Percentiles rank a stretch among this genome's conserved stretches.
These are phyloP conservation scores for Euplagia quadripunctaria DNA, from an alignment of 2,888 invertebrate genomes.

Conservation along the genomic window DNA sequence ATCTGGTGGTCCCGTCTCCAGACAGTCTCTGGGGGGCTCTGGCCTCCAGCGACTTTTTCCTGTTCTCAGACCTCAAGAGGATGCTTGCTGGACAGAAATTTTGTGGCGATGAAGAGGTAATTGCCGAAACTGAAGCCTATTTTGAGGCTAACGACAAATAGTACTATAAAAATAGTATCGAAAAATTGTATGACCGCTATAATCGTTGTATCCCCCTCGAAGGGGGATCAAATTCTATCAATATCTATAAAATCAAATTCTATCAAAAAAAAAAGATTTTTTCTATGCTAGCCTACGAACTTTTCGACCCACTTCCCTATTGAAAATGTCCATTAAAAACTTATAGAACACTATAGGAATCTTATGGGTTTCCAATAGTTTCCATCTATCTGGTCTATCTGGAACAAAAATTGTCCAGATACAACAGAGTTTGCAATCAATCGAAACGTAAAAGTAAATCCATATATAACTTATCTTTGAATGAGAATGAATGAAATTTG, in stretches of 20 bases:
- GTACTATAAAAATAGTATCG: not conserved
- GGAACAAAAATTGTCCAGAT: too few relatives aligned
- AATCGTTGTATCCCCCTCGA: not conserved
- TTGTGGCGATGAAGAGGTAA: not conserved
- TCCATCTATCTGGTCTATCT: too few relatives aligned
- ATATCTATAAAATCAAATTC: too few relatives aligned
- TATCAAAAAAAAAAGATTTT: not conserved
- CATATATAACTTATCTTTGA: too few relatives aligned
- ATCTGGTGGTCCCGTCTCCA: too few relatives aligned
- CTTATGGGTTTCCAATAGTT: too few relatives aligned
- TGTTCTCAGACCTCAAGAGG: not conserved
- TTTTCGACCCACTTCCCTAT: not conserved
- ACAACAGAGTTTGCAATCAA: too few relatives aligned
- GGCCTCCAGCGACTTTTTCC: not conserved
- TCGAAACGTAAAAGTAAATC: too few relatives aligned
- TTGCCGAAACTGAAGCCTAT: not conserved
- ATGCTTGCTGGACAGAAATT: not conserved
- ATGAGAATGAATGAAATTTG: too few relatives aligned
- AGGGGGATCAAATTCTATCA: not conserved
- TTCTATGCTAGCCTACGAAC: not conserved
- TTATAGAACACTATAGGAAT: too few relatives aligned
- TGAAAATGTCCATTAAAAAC: too few relatives aligned
- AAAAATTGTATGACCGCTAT: constrained; percentile 2
- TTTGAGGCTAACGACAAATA: not conserved
- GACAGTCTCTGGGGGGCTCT: too few relatives aligned